A percentile compares a stretch with the other conserved stretches of the same genome.
phyloP scores from a whole-genome alignment of 2,113 vertebrate species.

The Promerops cafer region DNA sequence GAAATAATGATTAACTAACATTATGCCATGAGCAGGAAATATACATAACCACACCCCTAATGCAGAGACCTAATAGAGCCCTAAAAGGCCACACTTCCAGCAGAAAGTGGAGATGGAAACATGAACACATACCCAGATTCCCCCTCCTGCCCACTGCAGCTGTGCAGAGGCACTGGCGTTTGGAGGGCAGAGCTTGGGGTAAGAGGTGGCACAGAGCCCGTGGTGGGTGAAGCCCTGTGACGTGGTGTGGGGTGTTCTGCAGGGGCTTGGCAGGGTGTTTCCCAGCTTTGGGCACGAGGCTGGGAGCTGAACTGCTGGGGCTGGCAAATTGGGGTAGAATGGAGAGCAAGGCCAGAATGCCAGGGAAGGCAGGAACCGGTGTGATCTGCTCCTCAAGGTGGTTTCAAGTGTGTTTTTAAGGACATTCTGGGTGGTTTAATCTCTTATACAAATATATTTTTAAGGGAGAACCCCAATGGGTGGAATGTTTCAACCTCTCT shows the following conservation, averaged over 20 bases:
- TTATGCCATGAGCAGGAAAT: background rate
- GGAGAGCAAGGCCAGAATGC: background rate
- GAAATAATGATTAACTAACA: background rate
- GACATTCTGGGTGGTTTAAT: background rate
- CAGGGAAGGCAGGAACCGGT: background rate
- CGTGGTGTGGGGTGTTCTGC: accelerated
- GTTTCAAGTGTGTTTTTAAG: background rate
- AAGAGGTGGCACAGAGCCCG: background rate
- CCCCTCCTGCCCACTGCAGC: background rate
- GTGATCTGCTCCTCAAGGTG: background rate
- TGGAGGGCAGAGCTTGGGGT: background rate
- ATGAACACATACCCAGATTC: background rate
- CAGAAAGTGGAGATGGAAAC: background rate
- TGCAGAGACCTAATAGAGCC: background rate
- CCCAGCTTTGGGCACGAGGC: background rate
- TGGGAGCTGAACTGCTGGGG: background rate
- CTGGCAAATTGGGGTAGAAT: background rate
- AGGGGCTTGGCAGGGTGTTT: accelerated
- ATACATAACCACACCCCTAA: background rate
- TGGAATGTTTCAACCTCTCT: background rate
- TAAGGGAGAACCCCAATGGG: background rate
- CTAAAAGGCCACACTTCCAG: background rate
- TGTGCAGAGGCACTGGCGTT: no score
- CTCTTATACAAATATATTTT: background rate
- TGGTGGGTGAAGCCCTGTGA: background rate